These are phyloP conservation scores for Ispidina lecontei DNA, from an alignment of 2,797 vertebrate species.

Conservation along the genomic window DNA sequence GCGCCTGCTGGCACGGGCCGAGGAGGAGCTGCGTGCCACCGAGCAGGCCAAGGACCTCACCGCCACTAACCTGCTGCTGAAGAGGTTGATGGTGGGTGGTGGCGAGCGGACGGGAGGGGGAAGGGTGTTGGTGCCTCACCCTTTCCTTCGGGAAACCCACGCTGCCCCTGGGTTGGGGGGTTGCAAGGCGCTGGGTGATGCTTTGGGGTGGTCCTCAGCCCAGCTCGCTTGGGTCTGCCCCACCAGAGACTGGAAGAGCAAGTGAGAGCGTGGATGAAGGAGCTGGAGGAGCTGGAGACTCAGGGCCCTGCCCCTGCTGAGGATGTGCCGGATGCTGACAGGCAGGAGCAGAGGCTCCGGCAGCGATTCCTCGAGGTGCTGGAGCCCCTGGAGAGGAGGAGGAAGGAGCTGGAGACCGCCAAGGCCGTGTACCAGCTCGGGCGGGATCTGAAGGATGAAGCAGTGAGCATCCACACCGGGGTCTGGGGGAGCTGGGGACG, in stretches of 20 bases:
- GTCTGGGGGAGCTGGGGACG: neutral
- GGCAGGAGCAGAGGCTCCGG: conserved; percentile 83
- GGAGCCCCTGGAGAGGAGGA: conserved; percentile 85
- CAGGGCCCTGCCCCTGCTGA: conserved; percentile 74
- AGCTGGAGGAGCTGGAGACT: conserved; percentile 88
- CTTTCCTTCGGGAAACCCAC: neutral
- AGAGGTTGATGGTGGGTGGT: conserved; percentile 88
- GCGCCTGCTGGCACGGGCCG: conserved; percentile 86
- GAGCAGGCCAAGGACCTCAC: conserved; percentile 91
- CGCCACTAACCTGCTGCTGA: conserved; percentile 91
- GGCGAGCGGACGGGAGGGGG: neutral
- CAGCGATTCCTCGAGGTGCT: conserved; percentile 86
- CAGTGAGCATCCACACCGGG: conserved; percentile 68
- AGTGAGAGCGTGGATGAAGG: conserved; percentile 84
- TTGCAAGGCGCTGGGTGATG: rapidly evolving
- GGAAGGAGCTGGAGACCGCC: conserved; percentile 85
- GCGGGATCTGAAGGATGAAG: conserved; percentile 93
- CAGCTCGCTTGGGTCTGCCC: rapidly evolving
- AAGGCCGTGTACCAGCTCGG: conserved; percentile 90
- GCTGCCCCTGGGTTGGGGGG: neutral
- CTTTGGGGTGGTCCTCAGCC: neutral
- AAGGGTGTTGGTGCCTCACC: neutral
- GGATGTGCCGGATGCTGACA: conserved; percentile 77
- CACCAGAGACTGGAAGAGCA: conserved; percentile 91
- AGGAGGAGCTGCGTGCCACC: conserved; percentile 85